A percentile compares a stretch with the other conserved stretches of the same genome.
phyloP scores from a whole-genome alignment of 2,888 invertebrate genomes.

The Papilio elwesi region DNA sequence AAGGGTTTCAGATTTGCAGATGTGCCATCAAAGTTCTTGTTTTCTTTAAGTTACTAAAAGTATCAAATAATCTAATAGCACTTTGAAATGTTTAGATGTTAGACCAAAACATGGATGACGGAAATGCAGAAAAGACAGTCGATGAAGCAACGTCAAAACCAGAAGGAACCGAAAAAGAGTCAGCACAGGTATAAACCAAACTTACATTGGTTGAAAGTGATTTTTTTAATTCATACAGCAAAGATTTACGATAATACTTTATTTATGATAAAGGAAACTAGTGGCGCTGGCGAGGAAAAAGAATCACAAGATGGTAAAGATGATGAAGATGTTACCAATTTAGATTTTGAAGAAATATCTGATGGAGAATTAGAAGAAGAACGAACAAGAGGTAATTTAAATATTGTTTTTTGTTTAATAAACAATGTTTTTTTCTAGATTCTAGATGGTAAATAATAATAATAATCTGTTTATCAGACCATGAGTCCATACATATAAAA shows the following conservation, averaged over 20 bases:
- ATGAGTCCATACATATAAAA: too few species aligned
- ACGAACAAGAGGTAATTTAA: conserved; percentile 80
- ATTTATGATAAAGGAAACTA: conserved; percentile 63
- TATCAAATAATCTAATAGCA: neutral
- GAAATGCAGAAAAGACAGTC: conserved; percentile 62
- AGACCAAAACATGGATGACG: conserved; percentile 74
- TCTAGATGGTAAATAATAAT: too few species aligned
- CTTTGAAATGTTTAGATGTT: conserved; percentile 63
- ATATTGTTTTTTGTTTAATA: neutral
- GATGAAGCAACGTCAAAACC: conserved; percentile 65
- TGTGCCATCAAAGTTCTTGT: too few species aligned
- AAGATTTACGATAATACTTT: neutral
- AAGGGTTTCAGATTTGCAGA: too few species aligned
- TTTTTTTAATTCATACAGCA: neutral
- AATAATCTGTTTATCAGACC: too few species aligned
- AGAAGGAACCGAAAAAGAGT: conserved; percentile 72
- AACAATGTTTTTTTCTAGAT: neutral
- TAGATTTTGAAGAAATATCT: conserved; percentile 95
- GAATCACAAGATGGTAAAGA: conserved; percentile 84
- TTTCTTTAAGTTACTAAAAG: neutral
- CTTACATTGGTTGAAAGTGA: neutral
- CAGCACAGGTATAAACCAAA: conserved; percentile 64
- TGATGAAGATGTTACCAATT: conserved; percentile 88
- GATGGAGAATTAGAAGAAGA: conserved; percentile 95
- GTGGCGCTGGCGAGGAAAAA: conserved; percentile 72